Evolutionary conservation across 1,140 invertebrate species (phyloP).

Genomic region (Ericerus pela): DNA sequence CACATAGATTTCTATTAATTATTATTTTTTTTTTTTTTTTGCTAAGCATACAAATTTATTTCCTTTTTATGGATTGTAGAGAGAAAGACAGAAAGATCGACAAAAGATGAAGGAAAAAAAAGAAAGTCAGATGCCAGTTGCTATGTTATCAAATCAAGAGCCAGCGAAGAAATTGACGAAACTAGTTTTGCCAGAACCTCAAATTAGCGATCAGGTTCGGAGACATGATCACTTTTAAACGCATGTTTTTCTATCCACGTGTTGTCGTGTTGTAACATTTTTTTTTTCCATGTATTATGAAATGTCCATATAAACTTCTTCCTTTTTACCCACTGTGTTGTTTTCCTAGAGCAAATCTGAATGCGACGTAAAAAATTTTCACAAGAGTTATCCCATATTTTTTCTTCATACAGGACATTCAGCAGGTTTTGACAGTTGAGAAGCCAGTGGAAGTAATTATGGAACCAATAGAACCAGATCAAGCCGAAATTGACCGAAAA

Average conservation of each 20-base stretch:
- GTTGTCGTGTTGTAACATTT: no score
- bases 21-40: neutral
- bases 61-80: constrained; percentile 23
- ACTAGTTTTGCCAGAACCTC: constrained; percentile 86
- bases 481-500: neutral
- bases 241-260: no score
- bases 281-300: no score
- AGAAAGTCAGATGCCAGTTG: constrained; percentile 88
- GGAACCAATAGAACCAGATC: neutral
- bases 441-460: neutral
- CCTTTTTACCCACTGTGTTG: no score
- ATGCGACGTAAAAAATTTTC: no score
- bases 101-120: constrained; percentile 86
- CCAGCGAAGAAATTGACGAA: constrained; percentile 88
- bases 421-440: neutral
- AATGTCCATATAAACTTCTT: no score
- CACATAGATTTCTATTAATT: constrained; percentile 2
- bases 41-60: constrained; percentile 15
- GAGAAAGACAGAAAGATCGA: constrained; percentile 77
- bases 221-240: no score
- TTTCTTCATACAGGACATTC: neutral
- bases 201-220: constrained; percentile 68
- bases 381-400: no score
- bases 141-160: constrained; percentile 78
- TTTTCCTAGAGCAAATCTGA: no score